Evolutionary conservation across 2,888 invertebrate genomes (phyloP).

Genomic region (Cheiracanthium punctorium): DNA sequence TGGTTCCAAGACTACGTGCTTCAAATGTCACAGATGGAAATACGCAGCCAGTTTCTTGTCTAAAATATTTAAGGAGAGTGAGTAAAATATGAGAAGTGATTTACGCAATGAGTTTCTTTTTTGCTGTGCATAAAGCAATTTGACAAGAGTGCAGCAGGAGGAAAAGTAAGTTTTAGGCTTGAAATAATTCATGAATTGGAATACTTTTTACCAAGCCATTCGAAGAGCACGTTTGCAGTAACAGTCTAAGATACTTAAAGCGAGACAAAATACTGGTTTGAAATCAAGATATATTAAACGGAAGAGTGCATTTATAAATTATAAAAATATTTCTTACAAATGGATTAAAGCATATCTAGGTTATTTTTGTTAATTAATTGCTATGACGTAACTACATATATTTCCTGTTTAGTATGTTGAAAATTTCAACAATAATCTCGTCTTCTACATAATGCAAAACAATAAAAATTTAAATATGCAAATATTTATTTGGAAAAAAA

Average conservation of each 20-base stretch:
- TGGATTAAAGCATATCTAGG: no score
- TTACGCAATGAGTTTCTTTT: constrained; percentile 51
- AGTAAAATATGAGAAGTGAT: constrained; percentile 54
- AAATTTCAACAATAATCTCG: no score
- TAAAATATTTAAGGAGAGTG: constrained; percentile 53
- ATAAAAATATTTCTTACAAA: no score
- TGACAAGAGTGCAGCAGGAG: constrained; percentile 30
- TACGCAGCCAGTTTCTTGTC: constrained; percentile 25
- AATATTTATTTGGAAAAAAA: no score
- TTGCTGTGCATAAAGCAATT: constrained; percentile 49
- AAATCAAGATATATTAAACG: neutral
- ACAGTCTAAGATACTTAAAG: neutral
- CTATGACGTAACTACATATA: no score
- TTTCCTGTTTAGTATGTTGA: no score
- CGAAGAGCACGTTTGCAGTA: neutral
- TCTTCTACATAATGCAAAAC: no score
- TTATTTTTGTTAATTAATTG: no score
- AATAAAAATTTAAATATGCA: no score
- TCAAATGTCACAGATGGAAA: constrained; percentile 52
- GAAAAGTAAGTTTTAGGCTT: constrained; percentile 1
- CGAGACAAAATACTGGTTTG: neutral
- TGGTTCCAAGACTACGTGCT: constrained; percentile 44
- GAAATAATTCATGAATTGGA: constrained; percentile 25
- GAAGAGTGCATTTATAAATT: neutral
- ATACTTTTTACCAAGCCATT: neutral